Evolutionary conservation across 2,797 vertebrate genomes (phyloP).

Genomic region (Micromesistius poutassou): DNA sequence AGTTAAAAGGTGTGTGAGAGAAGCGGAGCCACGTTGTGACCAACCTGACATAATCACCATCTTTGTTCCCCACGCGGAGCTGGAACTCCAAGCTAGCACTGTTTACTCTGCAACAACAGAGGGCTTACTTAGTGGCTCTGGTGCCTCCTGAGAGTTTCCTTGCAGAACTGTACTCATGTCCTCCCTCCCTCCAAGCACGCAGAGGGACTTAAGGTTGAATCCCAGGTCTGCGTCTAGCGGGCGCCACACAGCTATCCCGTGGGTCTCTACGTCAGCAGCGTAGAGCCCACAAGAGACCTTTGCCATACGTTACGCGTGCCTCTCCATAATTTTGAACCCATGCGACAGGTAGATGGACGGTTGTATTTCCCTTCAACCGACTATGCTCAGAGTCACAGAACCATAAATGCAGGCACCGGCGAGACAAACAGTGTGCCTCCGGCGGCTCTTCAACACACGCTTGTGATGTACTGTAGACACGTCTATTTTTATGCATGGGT

Average conservation of each 20-base stretch:
- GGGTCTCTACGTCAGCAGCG: too few relatives aligned
- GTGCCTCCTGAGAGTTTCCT: neutral
- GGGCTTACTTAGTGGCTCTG: conserved; percentile 10
- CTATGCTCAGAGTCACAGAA: neutral
- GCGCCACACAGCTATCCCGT: too few relatives aligned
- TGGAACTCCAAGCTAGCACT: neutral
- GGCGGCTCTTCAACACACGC: too few relatives aligned
- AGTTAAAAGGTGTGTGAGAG: conserved; percentile 5
- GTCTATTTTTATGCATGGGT: too few relatives aligned
- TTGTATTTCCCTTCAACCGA: too few relatives aligned
- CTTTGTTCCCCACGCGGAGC: conserved; percentile 21
- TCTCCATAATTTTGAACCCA: too few relatives aligned
- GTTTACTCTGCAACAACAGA: conserved; percentile 18
- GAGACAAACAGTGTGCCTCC: too few relatives aligned
- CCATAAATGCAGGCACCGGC: neutral
- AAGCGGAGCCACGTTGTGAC: neutral
- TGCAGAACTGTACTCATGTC: conserved; percentile 3
- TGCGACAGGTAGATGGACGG: too few relatives aligned
- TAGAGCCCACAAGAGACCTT: too few relatives aligned
- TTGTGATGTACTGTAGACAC: too few relatives aligned
- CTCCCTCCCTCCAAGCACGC: neutral
- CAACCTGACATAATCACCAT: conserved; percentile 9
- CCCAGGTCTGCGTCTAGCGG: neutral
- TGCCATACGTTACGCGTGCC: too few relatives aligned
- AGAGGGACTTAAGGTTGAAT: neutral